Conservation (phyloP, 2,888 invertebrate genomes). For the Cactoblastis cactorum region DNA sequence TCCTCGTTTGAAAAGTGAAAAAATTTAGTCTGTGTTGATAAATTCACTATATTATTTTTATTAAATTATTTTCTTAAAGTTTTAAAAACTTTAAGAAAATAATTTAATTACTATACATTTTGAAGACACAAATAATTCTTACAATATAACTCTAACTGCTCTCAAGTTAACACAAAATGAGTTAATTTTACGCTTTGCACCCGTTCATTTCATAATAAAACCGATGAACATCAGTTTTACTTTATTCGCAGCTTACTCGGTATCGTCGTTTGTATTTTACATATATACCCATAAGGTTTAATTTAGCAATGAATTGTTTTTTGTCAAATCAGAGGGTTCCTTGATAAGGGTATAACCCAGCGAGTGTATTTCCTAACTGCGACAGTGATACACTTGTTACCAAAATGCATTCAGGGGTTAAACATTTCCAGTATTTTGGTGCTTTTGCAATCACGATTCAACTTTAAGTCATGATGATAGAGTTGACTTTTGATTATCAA, state of each 20-base stretch:
- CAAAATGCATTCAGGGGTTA: slow-evolving; percentile 49
- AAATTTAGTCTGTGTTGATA: too few species aligned
- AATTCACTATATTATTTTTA: too few species aligned
- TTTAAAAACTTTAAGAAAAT: too few species aligned
- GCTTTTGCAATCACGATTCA: background rate
- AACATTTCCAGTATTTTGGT: slow-evolving; percentile 8
- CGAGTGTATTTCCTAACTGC: slow-evolving; percentile 59
- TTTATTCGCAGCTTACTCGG: slow-evolving; percentile 2
- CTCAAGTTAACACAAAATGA: slow-evolving; percentile 25
- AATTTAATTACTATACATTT: too few species aligned
- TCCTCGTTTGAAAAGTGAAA: too few species aligned
- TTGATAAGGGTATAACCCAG: slow-evolving; percentile 64
- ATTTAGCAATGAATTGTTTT: slow-evolving; percentile 19
- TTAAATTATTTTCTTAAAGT: too few species aligned
- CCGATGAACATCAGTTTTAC: slow-evolving; percentile 42
- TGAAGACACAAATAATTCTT: background rate
- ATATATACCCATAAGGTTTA: slow-evolving; percentile 22
- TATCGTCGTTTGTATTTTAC: slow-evolving; percentile 21
- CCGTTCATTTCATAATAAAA: slow-evolving; percentile 48
- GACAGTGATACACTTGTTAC: slow-evolving; percentile 59
- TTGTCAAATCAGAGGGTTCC: slow-evolving; percentile 55
- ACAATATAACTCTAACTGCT: background rate
- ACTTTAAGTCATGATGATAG: background rate
- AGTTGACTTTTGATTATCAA: background rate
- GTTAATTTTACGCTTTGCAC: slow-evolving; percentile 46